Conservation (phyloP, 1,140 invertebrate genomes). For the Drosophila lacertosa region DNA sequence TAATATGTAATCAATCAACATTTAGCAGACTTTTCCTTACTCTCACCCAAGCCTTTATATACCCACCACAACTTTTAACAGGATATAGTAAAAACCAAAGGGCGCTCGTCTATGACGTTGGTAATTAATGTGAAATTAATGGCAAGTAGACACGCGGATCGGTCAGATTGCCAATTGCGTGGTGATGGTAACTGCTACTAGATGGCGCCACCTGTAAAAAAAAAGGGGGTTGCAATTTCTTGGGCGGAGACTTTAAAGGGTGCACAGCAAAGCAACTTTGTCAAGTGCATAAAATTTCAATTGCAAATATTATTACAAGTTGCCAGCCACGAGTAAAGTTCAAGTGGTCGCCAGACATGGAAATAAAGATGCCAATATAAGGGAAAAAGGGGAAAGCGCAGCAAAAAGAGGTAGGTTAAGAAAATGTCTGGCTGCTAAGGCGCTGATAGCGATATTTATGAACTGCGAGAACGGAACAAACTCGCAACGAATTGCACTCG, state of each 20-base stretch:
- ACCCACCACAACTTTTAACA: neutral
- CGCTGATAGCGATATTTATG: slow-evolving; percentile 13
- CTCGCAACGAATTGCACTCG: slow-evolving; percentile 15
- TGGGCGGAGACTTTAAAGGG: slow-evolving; percentile 19
- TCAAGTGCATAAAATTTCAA: slow-evolving; percentile 43
- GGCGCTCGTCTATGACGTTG: slow-evolving; percentile 33
- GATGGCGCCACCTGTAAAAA: slow-evolving; percentile 34
- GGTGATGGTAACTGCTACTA: slow-evolving; percentile 21
- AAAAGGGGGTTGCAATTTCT: too few relatives aligned
- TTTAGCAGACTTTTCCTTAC: neutral
- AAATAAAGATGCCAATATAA: slow-evolving; percentile 51
- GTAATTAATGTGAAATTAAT: slow-evolving; percentile 60
- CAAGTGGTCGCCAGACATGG: slow-evolving; percentile 43
- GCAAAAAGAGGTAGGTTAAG: neutral
- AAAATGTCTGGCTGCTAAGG: neutral
- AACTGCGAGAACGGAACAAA: neutral
- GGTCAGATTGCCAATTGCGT: slow-evolving; percentile 1
- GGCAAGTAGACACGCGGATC: slow-evolving; percentile 45
- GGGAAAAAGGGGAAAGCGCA: neutral
- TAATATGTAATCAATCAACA: neutral
- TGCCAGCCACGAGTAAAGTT: slow-evolving; percentile 43
- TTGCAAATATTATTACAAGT: slow-evolving; percentile 33
- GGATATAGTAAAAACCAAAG: slow-evolving; percentile 39
- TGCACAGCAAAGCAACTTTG: slow-evolving; percentile 29
- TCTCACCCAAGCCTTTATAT: neutral